Evolutionary conservation across 2,888 invertebrate species (phyloP).

Genomic region (Leptura quadrifasciata): DNA sequence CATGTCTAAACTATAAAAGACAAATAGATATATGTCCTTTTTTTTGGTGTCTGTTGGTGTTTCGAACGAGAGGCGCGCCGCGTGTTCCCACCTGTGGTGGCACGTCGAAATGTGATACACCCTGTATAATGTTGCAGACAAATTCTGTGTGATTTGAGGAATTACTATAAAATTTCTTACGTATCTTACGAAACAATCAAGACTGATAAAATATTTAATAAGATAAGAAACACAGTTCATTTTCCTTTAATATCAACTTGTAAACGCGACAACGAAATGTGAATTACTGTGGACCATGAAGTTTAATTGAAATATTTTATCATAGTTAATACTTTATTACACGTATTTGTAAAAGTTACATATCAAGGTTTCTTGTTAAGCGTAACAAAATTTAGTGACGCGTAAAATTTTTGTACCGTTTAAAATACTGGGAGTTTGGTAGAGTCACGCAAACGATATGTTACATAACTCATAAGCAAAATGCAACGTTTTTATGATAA

Average conservation of each 20-base stretch:
- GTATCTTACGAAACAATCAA: background rate
- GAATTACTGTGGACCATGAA: constrained; percentile 1
- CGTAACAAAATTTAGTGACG: constrained; percentile 7
- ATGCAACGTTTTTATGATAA: background rate
- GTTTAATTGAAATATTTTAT: constrained; percentile 7
- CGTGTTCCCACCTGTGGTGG: too few relatives aligned
- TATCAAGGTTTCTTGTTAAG: constrained; percentile 7
- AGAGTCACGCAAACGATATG: background rate
- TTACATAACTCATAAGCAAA: constrained; percentile 6
- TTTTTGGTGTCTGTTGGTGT: too few relatives aligned
- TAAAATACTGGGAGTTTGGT: constrained; percentile 4
- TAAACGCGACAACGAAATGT: constrained; percentile 7
- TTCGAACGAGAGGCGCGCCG: too few relatives aligned
- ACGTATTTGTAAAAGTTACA: constrained; percentile 3
- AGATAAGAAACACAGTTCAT: background rate
- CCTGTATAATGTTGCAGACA: background rate
- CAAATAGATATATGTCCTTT: too few relatives aligned
- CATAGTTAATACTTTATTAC: constrained; percentile 7
- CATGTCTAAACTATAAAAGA: too few relatives aligned
- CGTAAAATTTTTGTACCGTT: constrained; percentile 7
- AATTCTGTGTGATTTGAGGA: background rate
- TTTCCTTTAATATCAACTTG: background rate
- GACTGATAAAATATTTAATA: background rate
- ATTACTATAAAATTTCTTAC: background rate
- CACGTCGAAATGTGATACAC: background rate